These are phyloP conservation scores for Thyatira batis DNA, from an alignment of 2,888 invertebrate species.

Conservation along the genomic window DNA sequence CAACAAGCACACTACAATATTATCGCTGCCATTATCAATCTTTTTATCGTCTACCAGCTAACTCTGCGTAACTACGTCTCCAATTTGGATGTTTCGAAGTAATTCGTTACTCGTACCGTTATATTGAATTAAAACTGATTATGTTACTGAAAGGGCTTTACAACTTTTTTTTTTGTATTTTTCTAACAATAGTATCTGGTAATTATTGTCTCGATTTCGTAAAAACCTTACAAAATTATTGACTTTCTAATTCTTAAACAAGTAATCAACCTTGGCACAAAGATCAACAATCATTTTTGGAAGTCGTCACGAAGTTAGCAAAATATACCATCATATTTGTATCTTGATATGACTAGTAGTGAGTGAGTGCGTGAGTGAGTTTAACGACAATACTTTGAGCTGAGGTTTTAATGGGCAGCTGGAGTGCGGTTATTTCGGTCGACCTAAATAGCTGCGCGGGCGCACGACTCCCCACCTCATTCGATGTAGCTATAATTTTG, in stretches of 20 bases:
- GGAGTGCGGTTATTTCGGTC: conserved; percentile 69
- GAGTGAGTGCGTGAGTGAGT: not conserved
- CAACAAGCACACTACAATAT: conserved; percentile 43
- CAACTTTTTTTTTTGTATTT: not conserved
- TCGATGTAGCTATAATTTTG: conserved; percentile 43
- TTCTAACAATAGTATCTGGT: not conserved
- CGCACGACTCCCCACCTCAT: conserved; percentile 44
- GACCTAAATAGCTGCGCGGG: conserved; percentile 76
- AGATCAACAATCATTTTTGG: no score
- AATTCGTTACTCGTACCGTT: conserved; percentile 21
- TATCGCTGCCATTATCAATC: conserved; percentile 59
- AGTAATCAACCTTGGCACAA: no score
- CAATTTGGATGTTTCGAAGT: conserved; percentile 30
- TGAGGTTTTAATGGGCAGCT: conserved; percentile 50
- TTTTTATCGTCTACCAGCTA: conserved; percentile 54
- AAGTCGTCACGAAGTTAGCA: no score
- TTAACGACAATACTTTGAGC: conserved; percentile 18
- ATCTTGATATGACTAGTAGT: no score
- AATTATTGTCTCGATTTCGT: not conserved
- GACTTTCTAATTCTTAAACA: no score
- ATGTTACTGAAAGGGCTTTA: conserved; percentile 9
- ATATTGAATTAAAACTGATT: conserved; percentile 39
- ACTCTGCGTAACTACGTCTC: conserved; percentile 28
- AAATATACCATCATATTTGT: not conserved
- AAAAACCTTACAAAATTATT: no score